Evolutionary conservation across 2,888 invertebrate genomes (phyloP).

Genomic region (Macropis europaea): DNA sequence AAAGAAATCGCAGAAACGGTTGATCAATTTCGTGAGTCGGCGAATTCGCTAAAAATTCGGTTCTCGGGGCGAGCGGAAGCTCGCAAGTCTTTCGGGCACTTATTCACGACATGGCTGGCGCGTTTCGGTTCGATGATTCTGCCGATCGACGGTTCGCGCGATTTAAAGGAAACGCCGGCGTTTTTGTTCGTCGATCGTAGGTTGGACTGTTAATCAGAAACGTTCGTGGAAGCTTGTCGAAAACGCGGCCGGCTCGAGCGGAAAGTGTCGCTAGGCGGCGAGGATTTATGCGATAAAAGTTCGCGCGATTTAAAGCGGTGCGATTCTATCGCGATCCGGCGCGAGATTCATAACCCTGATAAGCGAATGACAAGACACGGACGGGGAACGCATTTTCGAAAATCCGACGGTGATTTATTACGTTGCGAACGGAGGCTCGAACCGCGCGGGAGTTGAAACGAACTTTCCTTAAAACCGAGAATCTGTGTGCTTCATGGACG

Average conservation of each 20-base stretch:
- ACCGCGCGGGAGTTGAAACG: slow-evolving; percentile 31
- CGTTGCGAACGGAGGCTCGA: slow-evolving; percentile 10
- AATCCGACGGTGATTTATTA: slow-evolving; percentile 50
- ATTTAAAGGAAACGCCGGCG: too few species aligned
- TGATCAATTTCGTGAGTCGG: too few species aligned
- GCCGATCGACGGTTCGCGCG: too few species aligned
- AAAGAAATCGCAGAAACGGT: too few species aligned
- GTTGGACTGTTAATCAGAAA: slow-evolving; percentile 13
- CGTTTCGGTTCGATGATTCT: too few species aligned
- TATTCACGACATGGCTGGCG: too few species aligned
- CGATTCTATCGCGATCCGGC: slow-evolving; percentile 18
- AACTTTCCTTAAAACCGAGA: slow-evolving; percentile 53
- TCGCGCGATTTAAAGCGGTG: slow-evolving; percentile 27
- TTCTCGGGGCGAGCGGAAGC: too few species aligned
- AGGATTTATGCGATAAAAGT: slow-evolving; percentile 31
- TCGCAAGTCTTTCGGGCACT: too few species aligned
- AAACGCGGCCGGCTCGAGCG: background rate
- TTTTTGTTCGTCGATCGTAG: too few species aligned
- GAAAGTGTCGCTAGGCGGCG: slow-evolving; percentile 14
- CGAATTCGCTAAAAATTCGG: too few species aligned
- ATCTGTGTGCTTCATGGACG: slow-evolving; percentile 35
- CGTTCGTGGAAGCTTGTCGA: background rate
- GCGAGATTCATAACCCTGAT: slow-evolving; percentile 43
- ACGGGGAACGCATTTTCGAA: slow-evolving; percentile 10
- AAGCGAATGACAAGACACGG: slow-evolving; percentile 29